Evolutionary conservation across 2,888 invertebrate species (phyloP).

Genomic region (Epirrita christyi): DNA sequence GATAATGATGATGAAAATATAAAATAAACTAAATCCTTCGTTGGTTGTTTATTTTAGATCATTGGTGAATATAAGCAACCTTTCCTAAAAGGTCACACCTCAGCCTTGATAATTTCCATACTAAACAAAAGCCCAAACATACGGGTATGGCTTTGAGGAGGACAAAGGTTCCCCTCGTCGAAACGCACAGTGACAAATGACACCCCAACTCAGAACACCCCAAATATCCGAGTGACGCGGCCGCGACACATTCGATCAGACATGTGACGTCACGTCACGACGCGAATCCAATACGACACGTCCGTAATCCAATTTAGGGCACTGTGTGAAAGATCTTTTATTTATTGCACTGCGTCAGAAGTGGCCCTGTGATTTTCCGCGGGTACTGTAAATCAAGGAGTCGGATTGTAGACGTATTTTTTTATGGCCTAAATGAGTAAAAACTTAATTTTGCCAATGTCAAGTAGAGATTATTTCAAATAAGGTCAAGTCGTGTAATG

Average conservation of each 20-base stretch:
- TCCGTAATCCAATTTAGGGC: conserved; percentile 51
- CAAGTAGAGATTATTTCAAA: too few species aligned
- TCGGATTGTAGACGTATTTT: neutral
- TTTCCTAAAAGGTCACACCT: neutral
- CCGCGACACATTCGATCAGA: conserved; percentile 42
- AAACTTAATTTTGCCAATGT: too few species aligned
- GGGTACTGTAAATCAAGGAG: conserved; percentile 10
- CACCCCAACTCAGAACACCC: conserved; percentile 34
- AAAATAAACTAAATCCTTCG: too few species aligned
- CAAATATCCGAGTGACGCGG: conserved; percentile 37
- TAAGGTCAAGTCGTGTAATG: too few species aligned
- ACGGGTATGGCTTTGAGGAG: neutral
- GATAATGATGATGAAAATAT: too few species aligned
- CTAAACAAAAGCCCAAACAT: conserved; percentile 1
- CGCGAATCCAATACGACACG: conserved; percentile 49
- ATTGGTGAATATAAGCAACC: neutral
- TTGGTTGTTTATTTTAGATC: too few species aligned
- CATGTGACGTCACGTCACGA: conserved; percentile 39
- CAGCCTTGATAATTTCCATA: neutral
- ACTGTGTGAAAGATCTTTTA: conserved; percentile 47
- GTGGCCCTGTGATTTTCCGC: conserved; percentile 16
- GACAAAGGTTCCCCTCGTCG: conserved; percentile 16
- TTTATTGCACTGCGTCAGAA: conserved; percentile 38
- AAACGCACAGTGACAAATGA: conserved; percentile 46
- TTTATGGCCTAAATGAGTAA: too few species aligned